phyloP scores from a whole-genome alignment of 2,113 vertebrate genomes.

The Pseudopodoces humilis region DNA sequence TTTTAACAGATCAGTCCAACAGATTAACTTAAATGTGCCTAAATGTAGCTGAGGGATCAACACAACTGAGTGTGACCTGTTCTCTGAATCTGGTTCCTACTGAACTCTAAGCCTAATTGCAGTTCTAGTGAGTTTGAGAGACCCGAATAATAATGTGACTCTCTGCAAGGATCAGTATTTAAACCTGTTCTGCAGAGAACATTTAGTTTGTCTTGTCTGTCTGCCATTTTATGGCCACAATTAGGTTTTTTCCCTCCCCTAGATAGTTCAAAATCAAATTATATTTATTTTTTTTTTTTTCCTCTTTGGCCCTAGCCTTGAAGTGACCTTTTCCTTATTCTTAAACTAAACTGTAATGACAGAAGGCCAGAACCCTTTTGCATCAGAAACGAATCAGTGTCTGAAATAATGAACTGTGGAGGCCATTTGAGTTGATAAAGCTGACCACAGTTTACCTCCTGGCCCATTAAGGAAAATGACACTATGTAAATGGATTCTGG shows the following conservation, averaged over 20 bases:
- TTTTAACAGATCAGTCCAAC: not conserved
- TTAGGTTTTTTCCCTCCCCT: not conserved
- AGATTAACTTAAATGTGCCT: conserved; percentile 14
- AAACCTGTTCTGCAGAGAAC: not conserved
- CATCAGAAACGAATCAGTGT: not conserved
- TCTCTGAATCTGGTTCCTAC: not conserved
- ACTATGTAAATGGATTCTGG: conserved; percentile 25
- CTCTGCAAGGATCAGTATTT: not conserved
- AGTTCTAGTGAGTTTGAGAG: not conserved
- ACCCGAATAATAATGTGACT: not conserved
- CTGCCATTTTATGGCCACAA: conserved; percentile 14
- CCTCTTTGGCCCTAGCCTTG: conserved; percentile 12
- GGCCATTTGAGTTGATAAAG: conserved; percentile 4
- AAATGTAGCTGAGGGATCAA: not conserved
- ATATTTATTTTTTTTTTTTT: not conserved
- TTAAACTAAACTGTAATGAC: conserved; percentile 46
- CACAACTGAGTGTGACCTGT: not conserved
- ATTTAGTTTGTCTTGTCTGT: conserved; percentile 16
- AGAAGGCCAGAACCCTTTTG: conserved; percentile 31
- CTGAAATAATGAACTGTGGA: not conserved
- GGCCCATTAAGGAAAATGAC: conserved; percentile 20
- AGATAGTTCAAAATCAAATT: conserved; percentile 23
- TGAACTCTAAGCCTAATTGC: not conserved
- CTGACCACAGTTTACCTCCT: not conserved
- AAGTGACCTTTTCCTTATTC: conserved; percentile 42